phyloP scores from a whole-genome alignment of 2,888 invertebrate species.

The Coecobrya sp. region DNA sequence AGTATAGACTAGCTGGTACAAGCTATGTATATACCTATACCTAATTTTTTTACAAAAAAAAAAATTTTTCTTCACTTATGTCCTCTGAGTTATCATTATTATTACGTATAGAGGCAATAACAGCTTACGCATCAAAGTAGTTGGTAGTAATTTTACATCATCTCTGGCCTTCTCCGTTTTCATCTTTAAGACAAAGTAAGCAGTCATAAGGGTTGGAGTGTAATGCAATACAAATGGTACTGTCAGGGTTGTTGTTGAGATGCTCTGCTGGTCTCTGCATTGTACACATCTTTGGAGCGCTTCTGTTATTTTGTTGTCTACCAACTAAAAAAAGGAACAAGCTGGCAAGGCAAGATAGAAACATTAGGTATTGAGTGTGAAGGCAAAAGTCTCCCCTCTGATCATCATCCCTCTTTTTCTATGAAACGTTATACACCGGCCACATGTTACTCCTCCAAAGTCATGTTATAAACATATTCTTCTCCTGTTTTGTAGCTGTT shows the following conservation, averaged over 20 bases:
- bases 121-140: constrained; percentile 44
- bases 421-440: constrained; percentile 72
- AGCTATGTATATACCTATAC: not conserved
- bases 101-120: constrained; percentile 49
- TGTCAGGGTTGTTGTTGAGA: constrained; percentile 71
- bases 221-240: constrained; percentile 64
- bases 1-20: constrained; percentile 40
- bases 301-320: constrained; percentile 57
- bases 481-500: constrained; percentile 52
- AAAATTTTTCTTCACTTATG: constrained; percentile 17
- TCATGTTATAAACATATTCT: constrained; percentile 47
- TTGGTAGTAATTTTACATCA: constrained; percentile 63
- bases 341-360: constrained; percentile 49
- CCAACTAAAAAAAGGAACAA: constrained; percentile 62
- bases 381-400: constrained; percentile 67
- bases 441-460: constrained; percentile 72
- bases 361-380: constrained; percentile 56
- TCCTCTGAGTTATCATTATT: constrained; percentile 38
- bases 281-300: constrained; percentile 53
- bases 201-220: constrained; percentile 64
- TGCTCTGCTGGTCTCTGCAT: constrained; percentile 65
- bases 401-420: constrained; percentile 58
- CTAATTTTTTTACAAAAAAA: constrained; percentile 23
- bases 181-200: constrained; percentile 67
- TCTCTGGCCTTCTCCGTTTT: constrained; percentile 59